A percentile compares a stretch with the other conserved stretches of the same genome.
phyloP scores from a whole-genome alignment of 2,888 invertebrate species.

The Agrochola litura region DNA sequence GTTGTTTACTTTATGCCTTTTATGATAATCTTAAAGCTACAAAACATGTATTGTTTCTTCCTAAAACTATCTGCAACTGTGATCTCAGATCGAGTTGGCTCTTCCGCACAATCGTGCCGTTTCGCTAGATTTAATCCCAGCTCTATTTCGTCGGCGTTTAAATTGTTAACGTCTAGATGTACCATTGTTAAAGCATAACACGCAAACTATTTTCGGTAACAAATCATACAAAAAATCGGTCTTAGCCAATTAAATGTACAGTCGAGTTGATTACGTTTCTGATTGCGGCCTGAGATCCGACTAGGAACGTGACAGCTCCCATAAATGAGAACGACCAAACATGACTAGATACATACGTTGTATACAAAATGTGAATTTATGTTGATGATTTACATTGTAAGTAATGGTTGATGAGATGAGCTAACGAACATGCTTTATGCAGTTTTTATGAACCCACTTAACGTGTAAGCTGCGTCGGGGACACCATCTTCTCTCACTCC shows the following conservation, averaged over 20 bases:
- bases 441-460: conserved; percentile 16
- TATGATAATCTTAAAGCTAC: not conserved
- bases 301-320: not conserved
- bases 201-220: conserved; percentile 19
- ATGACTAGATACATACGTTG: conserved; percentile 4
- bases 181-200: conserved; percentile 16
- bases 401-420: conserved; percentile 15
- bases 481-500: conserved; percentile 8
- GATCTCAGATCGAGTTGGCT: not conserved
- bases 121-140: conserved; percentile 1
- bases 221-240: conserved; percentile 34
- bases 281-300: conserved; percentile 5
- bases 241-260: conserved; percentile 27
- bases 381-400: conserved; percentile 11
- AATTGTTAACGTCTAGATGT: conserved; percentile 28
- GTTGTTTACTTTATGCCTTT: not conserved
- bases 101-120: not conserved
- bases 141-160: conserved; percentile 6
- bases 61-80: not conserved
- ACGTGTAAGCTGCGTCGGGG: not conserved
- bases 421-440: conserved; percentile 9
- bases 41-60: not conserved
- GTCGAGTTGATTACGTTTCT: conserved; percentile 22
- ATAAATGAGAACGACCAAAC: conserved; percentile 13
- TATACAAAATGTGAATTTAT: conserved; percentile 20